phyloP scores from a whole-genome alignment of 2,888 invertebrate genomes.

The Pyrrhosoma nymphula region DNA sequence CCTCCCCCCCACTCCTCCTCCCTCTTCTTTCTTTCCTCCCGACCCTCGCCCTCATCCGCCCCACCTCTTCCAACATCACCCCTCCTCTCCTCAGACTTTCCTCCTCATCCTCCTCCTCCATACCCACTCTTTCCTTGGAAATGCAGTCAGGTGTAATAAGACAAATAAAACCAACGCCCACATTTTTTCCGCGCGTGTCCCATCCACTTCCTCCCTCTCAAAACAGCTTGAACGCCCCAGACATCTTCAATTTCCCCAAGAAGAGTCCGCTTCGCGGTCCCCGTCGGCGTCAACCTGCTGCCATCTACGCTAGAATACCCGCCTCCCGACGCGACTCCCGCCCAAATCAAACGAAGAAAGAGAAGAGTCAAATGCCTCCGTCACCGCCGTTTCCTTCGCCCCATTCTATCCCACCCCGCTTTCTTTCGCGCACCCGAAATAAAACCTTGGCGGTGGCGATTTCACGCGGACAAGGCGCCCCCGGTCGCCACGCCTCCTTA shows the following conservation, averaged over 20 bases:
- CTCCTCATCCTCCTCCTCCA: neutral
- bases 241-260: neutral
- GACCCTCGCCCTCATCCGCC: neutral
- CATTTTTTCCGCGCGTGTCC: neutral
- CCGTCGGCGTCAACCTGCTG: neutral
- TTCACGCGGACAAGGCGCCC: conserved; percentile 18
- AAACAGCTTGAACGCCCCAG: neutral
- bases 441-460: conserved; percentile 54
- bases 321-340: neutral
- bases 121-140: neutral
- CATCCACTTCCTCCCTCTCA: neutral
- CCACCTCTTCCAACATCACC: too few relatives aligned
- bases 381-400: neutral
- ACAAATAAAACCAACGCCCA: neutral
- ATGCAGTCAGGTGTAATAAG: neutral
- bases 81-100: neutral
- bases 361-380: neutral
- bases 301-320: neutral
- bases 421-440: neutral
- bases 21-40: neutral
- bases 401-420: neutral
- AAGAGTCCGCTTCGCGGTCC: neutral
- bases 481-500: neutral
- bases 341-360: neutral
- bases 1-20: neutral